These are phyloP conservation scores for Ictalurus furcatus DNA, from an alignment of 2,113 vertebrate species.

Conservation along the genomic window DNA sequence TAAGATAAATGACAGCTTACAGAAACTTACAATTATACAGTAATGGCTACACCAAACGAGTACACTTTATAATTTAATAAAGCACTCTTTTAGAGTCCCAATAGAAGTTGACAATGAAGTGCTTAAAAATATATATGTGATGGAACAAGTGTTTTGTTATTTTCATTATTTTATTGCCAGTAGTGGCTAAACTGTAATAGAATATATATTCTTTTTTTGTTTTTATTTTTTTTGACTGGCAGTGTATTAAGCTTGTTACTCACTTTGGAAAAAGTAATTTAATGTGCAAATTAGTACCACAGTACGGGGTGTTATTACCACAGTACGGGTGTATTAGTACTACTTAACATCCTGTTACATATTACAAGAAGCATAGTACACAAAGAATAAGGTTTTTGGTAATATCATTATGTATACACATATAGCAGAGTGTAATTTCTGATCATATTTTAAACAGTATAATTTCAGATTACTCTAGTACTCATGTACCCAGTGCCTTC, in stretches of 20 bases:
- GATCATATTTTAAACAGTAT: background rate
- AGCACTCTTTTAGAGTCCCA: background rate
- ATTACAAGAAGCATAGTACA: background rate
- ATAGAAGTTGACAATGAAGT: background rate
- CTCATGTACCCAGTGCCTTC: background rate
- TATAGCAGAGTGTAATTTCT: background rate
- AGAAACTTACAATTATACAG: background rate
- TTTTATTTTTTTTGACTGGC: background rate
- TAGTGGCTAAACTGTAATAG: background rate
- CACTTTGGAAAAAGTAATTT: background rate
- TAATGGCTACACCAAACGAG: background rate
- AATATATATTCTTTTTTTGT: background rate
- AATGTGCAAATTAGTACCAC: background rate
- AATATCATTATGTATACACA: background rate
- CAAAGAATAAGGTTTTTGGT: background rate
- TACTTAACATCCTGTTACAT: background rate
- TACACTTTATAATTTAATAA: background rate
- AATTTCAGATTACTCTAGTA: background rate
- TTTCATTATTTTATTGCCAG: background rate
- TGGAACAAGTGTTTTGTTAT: background rate
- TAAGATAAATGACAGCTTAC: background rate
- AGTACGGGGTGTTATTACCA: background rate
- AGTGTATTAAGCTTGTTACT: background rate
- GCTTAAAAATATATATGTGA: background rate
- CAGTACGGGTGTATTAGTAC: too few relatives aligned